Evolutionary conservation across 2,888 invertebrate species (phyloP).

Genomic region (Macrosoma leucophasiata): DNA sequence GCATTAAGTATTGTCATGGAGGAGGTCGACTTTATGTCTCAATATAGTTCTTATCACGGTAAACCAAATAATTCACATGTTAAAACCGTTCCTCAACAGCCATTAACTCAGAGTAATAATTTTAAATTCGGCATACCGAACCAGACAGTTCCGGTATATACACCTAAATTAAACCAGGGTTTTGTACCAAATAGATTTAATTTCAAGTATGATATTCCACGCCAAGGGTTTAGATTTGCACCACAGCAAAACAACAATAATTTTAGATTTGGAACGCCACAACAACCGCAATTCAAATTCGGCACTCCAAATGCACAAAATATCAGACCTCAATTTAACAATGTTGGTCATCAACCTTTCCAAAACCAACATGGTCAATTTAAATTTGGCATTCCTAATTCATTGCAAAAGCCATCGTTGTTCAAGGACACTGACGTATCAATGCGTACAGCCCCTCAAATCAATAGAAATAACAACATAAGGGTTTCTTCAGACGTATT

Average conservation of each 20-base stretch:
- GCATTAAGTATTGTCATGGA: conserved; percentile 3
- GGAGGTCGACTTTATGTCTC: conserved; percentile 1
- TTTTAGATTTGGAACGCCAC: background rate
- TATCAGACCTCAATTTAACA: too few species aligned
- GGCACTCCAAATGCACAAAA: conserved; percentile 1
- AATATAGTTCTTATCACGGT: background rate
- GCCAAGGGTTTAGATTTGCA: background rate
- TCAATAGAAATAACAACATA: too few species aligned
- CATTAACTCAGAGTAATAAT: background rate
- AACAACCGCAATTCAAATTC: background rate
- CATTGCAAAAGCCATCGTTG: too few species aligned
- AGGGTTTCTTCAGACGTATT: too few species aligned
- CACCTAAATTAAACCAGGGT: too few species aligned
- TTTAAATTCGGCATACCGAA: background rate
- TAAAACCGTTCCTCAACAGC: background rate
- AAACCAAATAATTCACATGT: background rate
- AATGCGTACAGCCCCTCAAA: too few species aligned
- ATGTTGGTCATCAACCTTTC: too few species aligned
- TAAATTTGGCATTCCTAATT: too few species aligned
- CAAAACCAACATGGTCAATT: too few species aligned
- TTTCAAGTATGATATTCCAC: background rate
- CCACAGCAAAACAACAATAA: background rate
- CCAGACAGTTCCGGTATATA: too few species aligned
- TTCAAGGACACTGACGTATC: too few species aligned
- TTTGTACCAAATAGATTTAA: too few species aligned